phyloP scores from a whole-genome alignment of 2,888 invertebrate genomes.

The Exocentrus adspersus region DNA sequence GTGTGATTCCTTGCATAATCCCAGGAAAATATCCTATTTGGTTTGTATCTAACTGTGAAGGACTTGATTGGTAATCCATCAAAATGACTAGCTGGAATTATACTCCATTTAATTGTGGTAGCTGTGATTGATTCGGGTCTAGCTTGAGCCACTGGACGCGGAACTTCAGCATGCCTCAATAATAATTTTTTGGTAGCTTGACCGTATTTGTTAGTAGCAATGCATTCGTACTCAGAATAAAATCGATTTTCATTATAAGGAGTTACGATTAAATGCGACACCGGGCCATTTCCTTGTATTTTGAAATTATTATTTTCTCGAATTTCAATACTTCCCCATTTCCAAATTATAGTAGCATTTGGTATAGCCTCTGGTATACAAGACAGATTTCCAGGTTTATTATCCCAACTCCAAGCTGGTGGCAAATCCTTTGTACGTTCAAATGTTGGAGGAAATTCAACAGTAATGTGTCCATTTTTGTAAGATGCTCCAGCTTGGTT shows the following conservation, averaged over 20 bases:
- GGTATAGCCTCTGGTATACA: constrained; percentile 89
- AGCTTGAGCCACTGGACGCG: constrained; percentile 73
- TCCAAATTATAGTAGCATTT: constrained; percentile 92
- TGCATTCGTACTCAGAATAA: constrained; percentile 82
- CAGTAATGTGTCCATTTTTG: constrained; percentile 83
- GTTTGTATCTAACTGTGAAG: constrained; percentile 80
- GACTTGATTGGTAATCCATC: constrained; percentile 80
- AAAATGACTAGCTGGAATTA: constrained; percentile 78
- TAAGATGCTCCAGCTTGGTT: constrained; percentile 80
- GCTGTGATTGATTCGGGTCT: constrained; percentile 79
- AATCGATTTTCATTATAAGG: constrained; percentile 72
- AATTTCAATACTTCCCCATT: constrained; percentile 62
- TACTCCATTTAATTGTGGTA: constrained; percentile 83
- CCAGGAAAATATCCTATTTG: constrained; percentile 75
- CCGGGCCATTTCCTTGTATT: constrained; percentile 69
- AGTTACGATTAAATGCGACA: constrained; percentile 76
- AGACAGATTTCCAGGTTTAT: constrained; percentile 82
- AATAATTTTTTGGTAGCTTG: constrained; percentile 68
- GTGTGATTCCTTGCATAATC: constrained; percentile 74
- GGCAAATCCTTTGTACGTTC: constrained; percentile 74
- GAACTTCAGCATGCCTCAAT: constrained; percentile 61
- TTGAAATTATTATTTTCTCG: constrained; percentile 45
- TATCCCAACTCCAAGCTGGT: constrained; percentile 86
- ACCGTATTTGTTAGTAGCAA: constrained; percentile 82
- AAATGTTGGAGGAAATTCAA: constrained; percentile 86